Evolutionary conservation across 2,888 invertebrate species (phyloP), one percentile per base, ranked within the genome.

Genomic region (Lepidocyrtoides sp.): DNA sequence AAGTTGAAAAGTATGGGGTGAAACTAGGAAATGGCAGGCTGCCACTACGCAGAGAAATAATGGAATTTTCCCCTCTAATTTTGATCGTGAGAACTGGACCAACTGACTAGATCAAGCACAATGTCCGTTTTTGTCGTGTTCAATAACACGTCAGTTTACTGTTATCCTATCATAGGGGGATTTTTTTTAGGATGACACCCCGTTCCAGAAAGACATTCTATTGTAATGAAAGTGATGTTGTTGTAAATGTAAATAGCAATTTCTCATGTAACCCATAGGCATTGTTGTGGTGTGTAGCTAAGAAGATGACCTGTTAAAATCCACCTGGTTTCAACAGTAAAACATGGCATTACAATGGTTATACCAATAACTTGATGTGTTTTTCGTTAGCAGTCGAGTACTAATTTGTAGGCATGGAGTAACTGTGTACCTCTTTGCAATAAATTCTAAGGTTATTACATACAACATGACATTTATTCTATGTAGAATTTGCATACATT

Each of bases 71-170:
- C 84, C 85, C 90, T 77, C 75, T 66, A 89, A 84, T 89, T 89
- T 82, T 79, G 90, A 86, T 81, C 91, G 91, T 91, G 91, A 86
- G 91, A 91, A 91, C 79, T 85, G 81, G 86, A 81, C 91, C 91
- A 91, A 69, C 91, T 91, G 91, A 57, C 26, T 63, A 8, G 85
- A 90, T 69, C 57, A 29, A 81, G 66, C 57, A 63, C 36, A 81
- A 83, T 81, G 63, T 44, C 57, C 60, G 32, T 32, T 75, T 66
- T 17, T 69, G 8, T 41, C 17, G 7, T 41, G 20, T 36, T 17
- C 69, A 63, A 32, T 32, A 69, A 36, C 69, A 29, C 32, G n/a
- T 17, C 57, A 32, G 29, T 66, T 66, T 54, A 54, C 60, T n/a
- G 14, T 23, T 23, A 23, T n/a, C 23, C 10, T 54, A 17, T 60